These are phyloP conservation scores for Hippoglossus stenolepis DNA, from an alignment of 2,113 vertebrate genomes.

Conservation along the genomic window DNA sequence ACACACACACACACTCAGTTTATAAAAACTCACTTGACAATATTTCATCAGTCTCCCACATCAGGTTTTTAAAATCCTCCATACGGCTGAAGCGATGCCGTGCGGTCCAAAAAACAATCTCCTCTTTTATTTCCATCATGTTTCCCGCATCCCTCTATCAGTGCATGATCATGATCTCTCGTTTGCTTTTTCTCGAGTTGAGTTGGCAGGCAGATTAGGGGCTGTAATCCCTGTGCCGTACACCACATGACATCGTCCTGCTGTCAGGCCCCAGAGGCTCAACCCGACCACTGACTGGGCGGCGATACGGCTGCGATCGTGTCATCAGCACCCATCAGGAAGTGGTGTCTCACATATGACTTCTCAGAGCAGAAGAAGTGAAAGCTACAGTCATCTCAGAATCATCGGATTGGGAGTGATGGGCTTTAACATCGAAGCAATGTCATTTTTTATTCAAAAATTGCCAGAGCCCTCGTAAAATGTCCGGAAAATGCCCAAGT, in stretches of 20 bases:
- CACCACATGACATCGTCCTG: constrained; percentile 33
- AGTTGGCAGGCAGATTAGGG: constrained; percentile 71
- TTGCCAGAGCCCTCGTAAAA: too few relatives aligned
- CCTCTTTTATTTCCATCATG: constrained; percentile 24
- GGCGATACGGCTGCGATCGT: background rate
- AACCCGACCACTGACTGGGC: constrained; percentile 14
- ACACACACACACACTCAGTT: background rate
- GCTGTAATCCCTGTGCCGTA: constrained; percentile 66
- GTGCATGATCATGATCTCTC: constrained; percentile 27
- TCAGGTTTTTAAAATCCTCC: constrained; percentile 3
- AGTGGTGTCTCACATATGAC: background rate
- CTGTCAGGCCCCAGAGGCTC: constrained; percentile 38
- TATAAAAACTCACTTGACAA: constrained; percentile 31
- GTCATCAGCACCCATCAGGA: constrained; percentile 26
- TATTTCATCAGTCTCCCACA: background rate
- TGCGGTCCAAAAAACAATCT: constrained; percentile 12
- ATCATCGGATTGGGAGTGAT: background rate
- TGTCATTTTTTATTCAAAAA: too few relatives aligned
- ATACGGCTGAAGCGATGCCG: background rate
- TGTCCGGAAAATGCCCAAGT: too few relatives aligned
- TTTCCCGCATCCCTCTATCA: constrained; percentile 26
- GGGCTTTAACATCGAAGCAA: too few relatives aligned
- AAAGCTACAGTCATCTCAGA: background rate
- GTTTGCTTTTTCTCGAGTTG: constrained; percentile 16
- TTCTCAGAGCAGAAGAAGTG: constrained; percentile 1